Base-by-base conservation (phyloP, 2,113 vertebrate species). In the Etia nguti region DNA sequence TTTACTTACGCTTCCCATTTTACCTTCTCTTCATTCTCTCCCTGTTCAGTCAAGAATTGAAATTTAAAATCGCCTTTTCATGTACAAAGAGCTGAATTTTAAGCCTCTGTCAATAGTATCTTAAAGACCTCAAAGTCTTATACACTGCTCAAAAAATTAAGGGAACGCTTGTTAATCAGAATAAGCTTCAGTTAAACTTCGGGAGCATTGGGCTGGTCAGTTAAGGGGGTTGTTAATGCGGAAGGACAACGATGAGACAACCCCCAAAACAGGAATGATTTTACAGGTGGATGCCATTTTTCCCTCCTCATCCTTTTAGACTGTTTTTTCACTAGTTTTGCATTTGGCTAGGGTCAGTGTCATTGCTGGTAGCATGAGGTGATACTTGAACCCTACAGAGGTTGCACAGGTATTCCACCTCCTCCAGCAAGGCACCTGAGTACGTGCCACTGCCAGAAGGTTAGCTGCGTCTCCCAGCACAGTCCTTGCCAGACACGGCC, bases 381-480 rank as follows among this genome's bases (percentile, higher is more conserved):
- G 10, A 41, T 41, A 41, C 4, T 12, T 41, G 1, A 11, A 56
- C 55, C 4, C 56, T 57, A 57, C 56, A 5, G 56, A 57, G 56
- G 56, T 59, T 0, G 56, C 56, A 3, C 56, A 59, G 56, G 24
- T 29, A 59, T 5, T 59, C 56, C 13, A 59, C 0, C 13, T 59
- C 26, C 56, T 29, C 56, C 56, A 1, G 24, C 24, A 16, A 8
- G 56, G 2, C 56, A 16, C 56, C 29, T 59, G 24, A 29, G 3
- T 26, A 24, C 1, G 0, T 59, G 56, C 24, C 56, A 5, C 24
- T 57, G 13, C 57, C 57, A 62, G 59, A 36, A 62, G 59, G 0
- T 62, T 62, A 0, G 29, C 31, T 20, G 59, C 5, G 0, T 62
- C 16, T 20, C 59, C 0, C 57, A 20, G 29, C 57, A 34, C 1